phyloP scores from a whole-genome alignment of 1,140 invertebrate genomes.

The Heliconius melpomene region DNA sequence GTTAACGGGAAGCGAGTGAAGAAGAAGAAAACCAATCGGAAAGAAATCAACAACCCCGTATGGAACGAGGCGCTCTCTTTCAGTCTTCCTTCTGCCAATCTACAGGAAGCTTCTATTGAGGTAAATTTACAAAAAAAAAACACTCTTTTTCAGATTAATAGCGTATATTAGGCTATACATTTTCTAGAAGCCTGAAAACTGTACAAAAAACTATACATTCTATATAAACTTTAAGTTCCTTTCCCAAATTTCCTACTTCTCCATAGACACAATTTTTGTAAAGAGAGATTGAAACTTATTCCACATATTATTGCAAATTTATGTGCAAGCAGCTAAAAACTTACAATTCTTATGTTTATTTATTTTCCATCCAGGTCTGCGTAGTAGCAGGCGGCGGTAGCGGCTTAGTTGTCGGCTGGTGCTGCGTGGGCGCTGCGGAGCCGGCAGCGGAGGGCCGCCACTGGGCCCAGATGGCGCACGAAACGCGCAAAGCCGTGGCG shows the following conservation, averaged over 20 bases:
- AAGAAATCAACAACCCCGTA: constrained; percentile 93
- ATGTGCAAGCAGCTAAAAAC: too few relatives aligned
- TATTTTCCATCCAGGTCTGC: constrained; percentile 67
- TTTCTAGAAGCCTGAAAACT: too few relatives aligned
- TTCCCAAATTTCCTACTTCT: too few relatives aligned
- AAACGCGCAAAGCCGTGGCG: constrained; percentile 89
- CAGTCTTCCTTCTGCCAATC: constrained; percentile 87
- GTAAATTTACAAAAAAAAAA: constrained; percentile 66
- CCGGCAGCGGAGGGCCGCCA: constrained; percentile 85
- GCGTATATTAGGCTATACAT: too few relatives aligned
- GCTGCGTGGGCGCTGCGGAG: constrained; percentile 86
- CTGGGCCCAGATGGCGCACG: constrained; percentile 91
- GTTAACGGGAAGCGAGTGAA: constrained; percentile 93
- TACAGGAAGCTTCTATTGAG: constrained; percentile 88
- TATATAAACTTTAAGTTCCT: too few relatives aligned
- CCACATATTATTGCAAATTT: too few relatives aligned
- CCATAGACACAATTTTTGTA: too few relatives aligned
- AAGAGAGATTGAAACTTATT: too few relatives aligned
- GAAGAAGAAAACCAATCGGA: constrained; percentile 95
- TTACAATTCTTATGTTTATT: too few relatives aligned
- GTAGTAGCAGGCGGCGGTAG: constrained; percentile 84
- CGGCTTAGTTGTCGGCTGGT: constrained; percentile 86
- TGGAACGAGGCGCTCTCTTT: constrained; percentile 97
- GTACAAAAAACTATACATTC: too few relatives aligned
- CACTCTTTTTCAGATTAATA: background rate